Evolutionary conservation across 2,113 vertebrate species (phyloP), one percentile per base, ranked within the genome.

Genomic region (Bettongia penicillata): DNA sequence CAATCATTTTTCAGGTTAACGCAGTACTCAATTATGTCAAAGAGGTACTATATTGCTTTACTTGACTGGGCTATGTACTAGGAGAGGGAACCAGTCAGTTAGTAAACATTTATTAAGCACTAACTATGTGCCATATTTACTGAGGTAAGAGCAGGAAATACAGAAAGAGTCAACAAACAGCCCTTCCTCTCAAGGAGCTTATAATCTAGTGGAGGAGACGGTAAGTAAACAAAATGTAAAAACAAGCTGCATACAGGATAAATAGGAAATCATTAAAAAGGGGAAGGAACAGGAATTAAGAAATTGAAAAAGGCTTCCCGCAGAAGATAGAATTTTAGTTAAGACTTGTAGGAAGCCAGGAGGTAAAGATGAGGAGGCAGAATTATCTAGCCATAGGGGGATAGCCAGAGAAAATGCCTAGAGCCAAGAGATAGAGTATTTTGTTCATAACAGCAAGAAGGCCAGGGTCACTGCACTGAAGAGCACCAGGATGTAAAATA

Each of bases 1-100:
- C 53, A 49, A 37, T 94, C n/a, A n/a, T 93, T 96, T 90, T 92
- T 93, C 91, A 49, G 61, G 92, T 91, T 94, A 96, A 89, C 55
- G 94, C 91, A 95, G 91, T 91, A 95, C 94, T 97, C 93, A 94
- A 53, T 90, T 97, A 77, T 94, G 96, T n/a, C 95, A 96, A 94
- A 91, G 68, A 95, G 91, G 90, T 91, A 68, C 90, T 90, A 91
- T 89, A 68, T 95, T 97, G 95, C 94, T 94, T 95, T 94, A 96
- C 16, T n/a, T 37, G 14, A 68, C 12, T 77, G 37, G 4, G n/a
- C 68, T 77, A 77, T n/a, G n/a, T 77, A 77, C 16, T 77, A 77
- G 37, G 68, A 77, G 16, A 77, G 37, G 5, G n/a, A 77, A 16
- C 61, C 31, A 68, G 31, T n/a, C 68, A 77, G 14, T 77, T 37